Percentiles rank a stretch among this genome's conserved stretches.
Evolutionary conservation across 1,140 invertebrate genomes (phyloP).

Genomic region (Phymorhynchus buccinoides): DNA sequence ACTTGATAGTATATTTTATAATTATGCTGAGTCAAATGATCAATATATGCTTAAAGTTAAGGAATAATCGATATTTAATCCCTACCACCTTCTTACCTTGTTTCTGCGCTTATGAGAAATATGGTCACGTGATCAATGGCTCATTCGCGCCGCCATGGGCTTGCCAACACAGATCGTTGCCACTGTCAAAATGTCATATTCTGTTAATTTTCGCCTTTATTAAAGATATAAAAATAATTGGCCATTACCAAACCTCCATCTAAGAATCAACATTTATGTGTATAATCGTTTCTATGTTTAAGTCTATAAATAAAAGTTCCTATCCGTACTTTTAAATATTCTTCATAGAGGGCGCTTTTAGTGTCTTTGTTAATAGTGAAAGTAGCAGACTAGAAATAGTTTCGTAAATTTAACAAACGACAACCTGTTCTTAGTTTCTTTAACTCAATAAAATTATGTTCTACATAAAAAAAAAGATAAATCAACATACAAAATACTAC

Average conservation of each 20-base stretch:
- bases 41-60: neutral
- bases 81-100: constrained; percentile 29
- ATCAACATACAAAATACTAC: no score
- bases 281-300: neutral
- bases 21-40: neutral
- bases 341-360: constrained; percentile 10
- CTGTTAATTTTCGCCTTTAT: neutral
- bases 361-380: neutral
- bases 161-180: constrained; percentile 48
- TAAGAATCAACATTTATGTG: neutral
- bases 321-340: neutral
- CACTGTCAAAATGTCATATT: neutral
- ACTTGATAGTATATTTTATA: neutral
- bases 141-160: constrained; percentile 63
- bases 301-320: neutral
- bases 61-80: neutral
- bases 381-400: neutral
- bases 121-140: constrained; percentile 58
- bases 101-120: constrained; percentile 46
- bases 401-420: no score
- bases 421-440: no score
- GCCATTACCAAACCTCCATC: neutral
- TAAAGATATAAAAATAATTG: neutral
- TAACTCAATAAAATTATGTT: no score
- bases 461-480: no score